phyloP scores from a whole-genome alignment of 2,888 invertebrate species.

The Ephialtes manifestator region DNA sequence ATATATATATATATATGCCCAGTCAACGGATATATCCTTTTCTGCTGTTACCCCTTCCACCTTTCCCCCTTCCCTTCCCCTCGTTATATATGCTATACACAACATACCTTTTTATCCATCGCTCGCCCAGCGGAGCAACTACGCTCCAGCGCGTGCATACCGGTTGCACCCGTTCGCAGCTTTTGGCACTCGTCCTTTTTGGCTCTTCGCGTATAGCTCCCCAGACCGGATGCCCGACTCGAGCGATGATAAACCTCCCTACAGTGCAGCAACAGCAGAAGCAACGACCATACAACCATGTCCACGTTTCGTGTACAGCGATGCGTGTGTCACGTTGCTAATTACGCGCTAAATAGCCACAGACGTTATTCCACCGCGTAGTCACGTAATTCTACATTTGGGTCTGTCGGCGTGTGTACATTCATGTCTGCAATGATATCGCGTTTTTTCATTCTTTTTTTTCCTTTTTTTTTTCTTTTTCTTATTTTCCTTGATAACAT shows the following conservation, averaged over 20 bases:
- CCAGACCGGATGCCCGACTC: slow-evolving; percentile 51
- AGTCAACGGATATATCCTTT: slow-evolving; percentile 65
- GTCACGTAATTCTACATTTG: slow-evolving; percentile 50
- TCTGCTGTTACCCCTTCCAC: slow-evolving; percentile 32
- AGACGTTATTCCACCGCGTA: slow-evolving; percentile 36
- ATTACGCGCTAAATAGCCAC: slow-evolving; percentile 52
- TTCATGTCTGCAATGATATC: slow-evolving; percentile 32
- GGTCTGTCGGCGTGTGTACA: slow-evolving; percentile 26
- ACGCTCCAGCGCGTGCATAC: slow-evolving; percentile 64
- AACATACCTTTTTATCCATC: slow-evolving; percentile 47
- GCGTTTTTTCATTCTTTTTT: neutral
- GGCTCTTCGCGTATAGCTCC: slow-evolving; percentile 43
- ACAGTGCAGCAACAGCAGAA: slow-evolving; percentile 7
- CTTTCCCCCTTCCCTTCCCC: neutral
- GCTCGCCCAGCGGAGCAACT: slow-evolving; percentile 48
- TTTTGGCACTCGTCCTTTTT: slow-evolving; percentile 63
- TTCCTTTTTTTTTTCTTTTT: too few species aligned
- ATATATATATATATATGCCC: slow-evolving; percentile 47
- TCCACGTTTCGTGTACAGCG: slow-evolving; percentile 7
- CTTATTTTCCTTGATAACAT: slow-evolving; percentile 17
- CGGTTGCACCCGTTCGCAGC: slow-evolving; percentile 71
- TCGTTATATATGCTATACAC: slow-evolving; percentile 42
- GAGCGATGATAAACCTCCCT: slow-evolving; percentile 57
- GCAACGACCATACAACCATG: slow-evolving; percentile 1
- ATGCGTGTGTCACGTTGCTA: slow-evolving; percentile 38